Evolutionary conservation across 2,113 vertebrate species (phyloP).

Genomic region (Vombatus ursinus): DNA sequence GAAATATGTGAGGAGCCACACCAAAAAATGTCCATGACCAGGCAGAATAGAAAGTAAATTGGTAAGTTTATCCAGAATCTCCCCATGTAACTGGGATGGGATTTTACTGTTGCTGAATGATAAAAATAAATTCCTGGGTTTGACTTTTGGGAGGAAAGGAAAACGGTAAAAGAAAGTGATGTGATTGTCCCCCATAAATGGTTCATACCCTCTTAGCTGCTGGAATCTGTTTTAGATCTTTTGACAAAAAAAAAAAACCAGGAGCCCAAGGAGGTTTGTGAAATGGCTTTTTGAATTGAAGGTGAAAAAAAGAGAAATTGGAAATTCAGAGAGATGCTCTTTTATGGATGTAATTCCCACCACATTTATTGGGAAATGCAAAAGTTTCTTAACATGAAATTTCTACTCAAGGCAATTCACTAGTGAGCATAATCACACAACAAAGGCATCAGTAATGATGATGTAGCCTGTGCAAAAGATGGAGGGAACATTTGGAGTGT

Average conservation of each 20-base stretch:
- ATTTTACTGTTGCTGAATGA: not conserved
- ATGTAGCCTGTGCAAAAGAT: not conserved
- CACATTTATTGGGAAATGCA: not conserved
- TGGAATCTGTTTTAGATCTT: conserved; percentile 10
- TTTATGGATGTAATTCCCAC: not conserved
- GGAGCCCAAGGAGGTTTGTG: conserved; percentile 8
- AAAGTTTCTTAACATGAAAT: not conserved
- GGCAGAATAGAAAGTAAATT: conserved; percentile 15
- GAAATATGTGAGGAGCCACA: not conserved
- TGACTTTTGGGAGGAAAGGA: conserved; percentile 7
- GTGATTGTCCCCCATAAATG: not conserved
- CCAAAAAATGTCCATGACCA: conserved; percentile 10
- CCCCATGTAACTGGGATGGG: not conserved
- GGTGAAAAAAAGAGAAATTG: conserved; percentile 16
- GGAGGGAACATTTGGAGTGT: not conserved
- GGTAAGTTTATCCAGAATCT: not conserved
- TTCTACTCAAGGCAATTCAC: not conserved
- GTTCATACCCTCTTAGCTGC: not conserved
- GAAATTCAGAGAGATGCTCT: conserved; percentile 6
- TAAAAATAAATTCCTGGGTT: not conserved
- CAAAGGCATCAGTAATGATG: not conserved
- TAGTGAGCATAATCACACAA: not conserved
- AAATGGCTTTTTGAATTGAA: conserved; percentile 4
- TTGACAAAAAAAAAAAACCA: conserved; percentile 11
- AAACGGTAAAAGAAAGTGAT: not conserved